phyloP scores from a whole-genome alignment of 2,888 invertebrate species.

The Lumbricus terrestris region DNA sequence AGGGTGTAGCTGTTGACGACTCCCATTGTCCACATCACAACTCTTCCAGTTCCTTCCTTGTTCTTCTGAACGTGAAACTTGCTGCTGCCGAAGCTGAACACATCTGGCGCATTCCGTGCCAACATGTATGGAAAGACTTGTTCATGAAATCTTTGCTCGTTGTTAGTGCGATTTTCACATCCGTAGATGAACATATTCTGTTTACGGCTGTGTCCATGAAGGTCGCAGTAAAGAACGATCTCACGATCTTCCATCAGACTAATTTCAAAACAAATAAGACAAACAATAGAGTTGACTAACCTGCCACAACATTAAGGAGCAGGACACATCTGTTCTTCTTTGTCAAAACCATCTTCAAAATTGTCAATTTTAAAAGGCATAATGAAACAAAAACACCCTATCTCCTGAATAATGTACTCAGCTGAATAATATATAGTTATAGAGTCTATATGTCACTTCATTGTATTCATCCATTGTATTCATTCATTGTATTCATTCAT shows the following conservation, averaged over 20 bases:
- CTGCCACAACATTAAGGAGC: not conserved
- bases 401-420: no score
- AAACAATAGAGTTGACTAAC: no score
- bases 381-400: not conserved
- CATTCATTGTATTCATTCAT: no score
- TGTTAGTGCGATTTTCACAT: conserved; percentile 64
- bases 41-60: conserved; percentile 58
- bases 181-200: conserved; percentile 60
- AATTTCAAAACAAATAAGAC: no score
- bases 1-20: conserved; percentile 57
- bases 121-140: conserved; percentile 76
- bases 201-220: conserved; percentile 59
- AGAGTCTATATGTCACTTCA: not conserved
- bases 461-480: no score
- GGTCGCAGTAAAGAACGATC: conserved; percentile 57
- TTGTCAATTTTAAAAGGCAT: not conserved
- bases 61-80: conserved; percentile 56
- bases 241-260: conserved; percentile 32
- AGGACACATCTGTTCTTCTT: not conserved
- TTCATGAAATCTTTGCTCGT: conserved; percentile 78
- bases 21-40: conserved; percentile 59
- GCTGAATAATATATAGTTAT: not conserved
- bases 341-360: no score
- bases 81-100: conserved; percentile 53
- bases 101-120: conserved; percentile 51